A percentile compares a stretch with the other conserved stretches of the same genome.
phyloP scores from a whole-genome alignment of 2,113 vertebrate species.

The human region GRCh38 chr4:158062501-158063000 shows the following conservation, averaged over 20 bases:
- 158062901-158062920: background rate
- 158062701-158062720: constrained; percentile 48
- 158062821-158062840: background rate
- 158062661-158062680: constrained; percentile 10
- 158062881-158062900: background rate
- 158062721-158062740: constrained; percentile 21
- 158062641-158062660: background rate
- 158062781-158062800: constrained; percentile 1
- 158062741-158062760: background rate
- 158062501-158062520: background rate
- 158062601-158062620: background rate
- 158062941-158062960: background rate
- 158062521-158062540: background rate
- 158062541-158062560: background rate
- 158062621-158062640: background rate
- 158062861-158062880: background rate
- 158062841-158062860: background rate
- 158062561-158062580: background rate
- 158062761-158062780: constrained; percentile 1
- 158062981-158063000: background rate
- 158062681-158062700: constrained; percentile 32
- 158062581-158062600: background rate
- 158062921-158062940: background rate
- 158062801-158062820: background rate
- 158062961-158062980: background rate